Percentiles rank a stretch among this genome's conserved stretches.
Evolutionary conservation across 2,888 invertebrate species (phyloP).

Genomic region (Thera britannica): DNA sequence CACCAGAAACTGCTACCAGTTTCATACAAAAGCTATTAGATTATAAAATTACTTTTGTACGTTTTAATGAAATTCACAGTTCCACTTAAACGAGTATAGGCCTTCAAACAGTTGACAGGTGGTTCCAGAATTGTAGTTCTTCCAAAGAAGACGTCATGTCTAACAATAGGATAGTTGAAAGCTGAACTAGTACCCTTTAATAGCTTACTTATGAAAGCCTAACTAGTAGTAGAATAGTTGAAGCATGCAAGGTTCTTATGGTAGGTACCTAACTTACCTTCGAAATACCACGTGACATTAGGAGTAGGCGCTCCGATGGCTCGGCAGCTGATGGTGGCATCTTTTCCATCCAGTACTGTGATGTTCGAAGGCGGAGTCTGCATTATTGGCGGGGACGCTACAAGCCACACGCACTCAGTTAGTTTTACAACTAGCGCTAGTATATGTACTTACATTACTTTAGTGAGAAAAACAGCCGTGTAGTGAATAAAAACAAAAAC

Average conservation of each 20-base stretch:
- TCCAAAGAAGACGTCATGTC: too few species aligned
- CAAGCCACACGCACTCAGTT: slow-evolving; percentile 79
- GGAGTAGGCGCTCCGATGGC: slow-evolving; percentile 96
- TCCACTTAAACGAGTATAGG: too few species aligned
- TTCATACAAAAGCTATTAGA: too few species aligned
- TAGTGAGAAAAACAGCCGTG: slow-evolving; percentile 33
- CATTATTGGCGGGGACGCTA: slow-evolving; percentile 95
- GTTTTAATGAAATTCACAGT: too few species aligned
- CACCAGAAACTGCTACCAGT: too few species aligned
- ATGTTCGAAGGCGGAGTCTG: slow-evolving; percentile 92
- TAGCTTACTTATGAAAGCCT: too few species aligned
- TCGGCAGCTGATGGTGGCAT: slow-evolving; percentile 94
- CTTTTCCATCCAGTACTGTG: slow-evolving; percentile 96
- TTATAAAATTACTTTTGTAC: too few species aligned
- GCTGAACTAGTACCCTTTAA: too few species aligned
- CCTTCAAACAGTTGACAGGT: too few species aligned
- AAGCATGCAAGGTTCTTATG: background rate
- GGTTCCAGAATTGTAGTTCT: too few species aligned
- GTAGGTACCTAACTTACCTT: slow-evolving; percentile 92
- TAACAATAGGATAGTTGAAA: too few species aligned
- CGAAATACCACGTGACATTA: slow-evolving; percentile 95
- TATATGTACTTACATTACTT: slow-evolving; percentile 12
- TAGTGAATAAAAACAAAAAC: slow-evolving; percentile 11
- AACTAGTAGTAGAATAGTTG: background rate
- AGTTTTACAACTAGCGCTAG: slow-evolving; percentile 49